A percentile compares a stretch with the other conserved stretches of the same genome.
Conservation (phyloP, 1,140 invertebrate species). For the Pseudachorutes palmiensis region DNA sequence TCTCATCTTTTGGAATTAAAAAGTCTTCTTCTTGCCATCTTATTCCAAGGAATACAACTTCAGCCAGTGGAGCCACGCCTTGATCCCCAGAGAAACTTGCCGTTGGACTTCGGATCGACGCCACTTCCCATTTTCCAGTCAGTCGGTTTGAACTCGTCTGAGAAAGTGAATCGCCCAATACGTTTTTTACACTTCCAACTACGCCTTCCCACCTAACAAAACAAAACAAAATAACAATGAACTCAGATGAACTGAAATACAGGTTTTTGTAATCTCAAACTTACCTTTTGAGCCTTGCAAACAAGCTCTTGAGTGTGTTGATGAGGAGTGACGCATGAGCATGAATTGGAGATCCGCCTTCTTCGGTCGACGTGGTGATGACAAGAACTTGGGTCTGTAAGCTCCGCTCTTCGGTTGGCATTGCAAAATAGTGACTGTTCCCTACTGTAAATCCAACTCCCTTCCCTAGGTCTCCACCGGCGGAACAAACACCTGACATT, state of each 20-base stretch:
- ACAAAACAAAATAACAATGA: no score
- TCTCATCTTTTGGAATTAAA: no score
- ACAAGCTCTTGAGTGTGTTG: slow-evolving; percentile 1
- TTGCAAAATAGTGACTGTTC: slow-evolving; percentile 8
- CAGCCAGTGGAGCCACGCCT: no score
- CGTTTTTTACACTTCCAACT: not conserved
- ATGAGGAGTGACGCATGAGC: slow-evolving; percentile 9
- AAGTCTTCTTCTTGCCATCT: no score
- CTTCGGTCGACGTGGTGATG: slow-evolving; percentile 8
- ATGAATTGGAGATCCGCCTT: slow-evolving; percentile 17
- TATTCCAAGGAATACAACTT: no score
- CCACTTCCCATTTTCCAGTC: slow-evolving; percentile 24
- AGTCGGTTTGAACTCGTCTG: slow-evolving; percentile 8
- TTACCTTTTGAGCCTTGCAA: not conserved
- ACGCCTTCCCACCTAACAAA: slow-evolving; percentile 15
- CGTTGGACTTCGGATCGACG: no score
- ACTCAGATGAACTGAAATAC: no score
- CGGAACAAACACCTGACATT: slow-evolving; percentile 11
- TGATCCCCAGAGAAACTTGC: no score
- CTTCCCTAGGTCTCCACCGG: slow-evolving; percentile 1
- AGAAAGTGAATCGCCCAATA: slow-evolving; percentile 1
- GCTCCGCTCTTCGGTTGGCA: not conserved
- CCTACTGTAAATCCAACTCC: slow-evolving; percentile 13
- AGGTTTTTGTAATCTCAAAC: no score
- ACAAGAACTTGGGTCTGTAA: not conserved